Evolutionary conservation across 2,797 vertebrate species (phyloP).

Genomic region (Lagocephalus sceleratus): DNA sequence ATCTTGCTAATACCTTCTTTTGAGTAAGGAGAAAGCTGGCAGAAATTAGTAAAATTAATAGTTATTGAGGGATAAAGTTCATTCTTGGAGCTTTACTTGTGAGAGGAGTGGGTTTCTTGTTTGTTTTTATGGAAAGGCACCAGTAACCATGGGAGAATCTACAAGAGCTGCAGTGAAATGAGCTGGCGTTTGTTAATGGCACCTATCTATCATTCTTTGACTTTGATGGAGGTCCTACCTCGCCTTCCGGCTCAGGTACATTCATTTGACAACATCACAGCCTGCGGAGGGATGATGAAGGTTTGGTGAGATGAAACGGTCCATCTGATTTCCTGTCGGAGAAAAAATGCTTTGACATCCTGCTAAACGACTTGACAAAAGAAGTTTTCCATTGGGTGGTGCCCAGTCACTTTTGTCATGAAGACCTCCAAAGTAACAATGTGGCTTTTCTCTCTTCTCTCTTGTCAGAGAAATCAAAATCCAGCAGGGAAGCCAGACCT

Average conservation of each 20-base stretch:
- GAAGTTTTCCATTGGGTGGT: too few relatives aligned
- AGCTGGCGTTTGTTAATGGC: background rate
- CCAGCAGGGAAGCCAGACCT: too few relatives aligned
- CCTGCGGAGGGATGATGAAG: background rate
- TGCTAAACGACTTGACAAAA: too few relatives aligned
- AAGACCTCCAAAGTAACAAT: too few relatives aligned
- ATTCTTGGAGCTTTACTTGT: background rate
- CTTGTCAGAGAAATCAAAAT: too few relatives aligned
- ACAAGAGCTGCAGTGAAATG: conserved; percentile 3
- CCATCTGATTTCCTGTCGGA: too few relatives aligned
- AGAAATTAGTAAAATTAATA: conserved; percentile 18
- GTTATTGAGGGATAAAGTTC: background rate
- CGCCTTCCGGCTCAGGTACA: background rate
- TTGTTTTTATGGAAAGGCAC: background rate
- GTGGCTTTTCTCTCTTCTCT: too few relatives aligned
- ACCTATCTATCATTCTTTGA: background rate
- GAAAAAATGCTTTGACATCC: too few relatives aligned
- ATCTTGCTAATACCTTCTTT: background rate
- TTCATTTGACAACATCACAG: background rate
- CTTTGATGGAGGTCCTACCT: background rate
- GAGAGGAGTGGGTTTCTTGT: too few relatives aligned
- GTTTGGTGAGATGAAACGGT: background rate
- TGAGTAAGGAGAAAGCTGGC: conserved; percentile 7
- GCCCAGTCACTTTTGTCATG: too few relatives aligned
- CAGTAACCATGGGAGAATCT: background rate